Conservation (phyloP, 2,888 invertebrate species). For the Epirrhoe tristata region DNA sequence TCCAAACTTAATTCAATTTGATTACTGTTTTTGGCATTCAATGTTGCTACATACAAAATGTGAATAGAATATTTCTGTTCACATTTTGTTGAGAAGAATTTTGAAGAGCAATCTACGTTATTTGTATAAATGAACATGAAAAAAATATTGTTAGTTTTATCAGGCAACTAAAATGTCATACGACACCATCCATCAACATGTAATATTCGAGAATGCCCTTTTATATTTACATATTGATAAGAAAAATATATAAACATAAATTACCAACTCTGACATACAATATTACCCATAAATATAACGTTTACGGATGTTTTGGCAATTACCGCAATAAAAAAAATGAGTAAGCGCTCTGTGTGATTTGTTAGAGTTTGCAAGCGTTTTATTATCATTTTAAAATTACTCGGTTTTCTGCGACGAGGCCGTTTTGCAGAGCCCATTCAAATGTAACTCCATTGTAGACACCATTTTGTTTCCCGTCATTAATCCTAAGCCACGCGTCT, state of each 20-base stretch:
- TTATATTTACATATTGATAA: slow-evolving; percentile 20
- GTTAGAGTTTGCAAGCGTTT: slow-evolving; percentile 46
- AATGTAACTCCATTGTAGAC: slow-evolving; percentile 61
- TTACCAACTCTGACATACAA: slow-evolving; percentile 22
- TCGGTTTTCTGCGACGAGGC: slow-evolving; percentile 37
- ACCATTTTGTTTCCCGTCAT: slow-evolving; percentile 68
- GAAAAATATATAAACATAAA: slow-evolving; percentile 25
- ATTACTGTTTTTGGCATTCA: background rate
- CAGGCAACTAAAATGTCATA: background rate
- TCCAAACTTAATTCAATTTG: background rate
- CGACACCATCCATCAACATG: background rate
- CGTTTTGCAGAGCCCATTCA: slow-evolving; percentile 49
- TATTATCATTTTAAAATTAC: slow-evolving; percentile 41
- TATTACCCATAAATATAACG: slow-evolving; percentile 38
- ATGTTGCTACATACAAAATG: background rate
- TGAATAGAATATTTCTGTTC: background rate
- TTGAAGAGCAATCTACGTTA: background rate
- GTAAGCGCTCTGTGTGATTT: slow-evolving; percentile 46
- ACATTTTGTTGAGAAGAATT: no score
- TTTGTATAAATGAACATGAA: background rate
- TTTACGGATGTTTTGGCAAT: slow-evolving; percentile 44
- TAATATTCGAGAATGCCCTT: slow-evolving; percentile 1
- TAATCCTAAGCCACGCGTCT: slow-evolving; percentile 69
- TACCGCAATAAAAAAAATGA: slow-evolving; percentile 46
- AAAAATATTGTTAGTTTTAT: background rate